Percentiles rank a stretch among this genome's conserved stretches.
These are phyloP conservation scores for Pissodes strobi DNA, from an alignment of 1,140 invertebrate genomes.

Conservation along the genomic window DNA sequence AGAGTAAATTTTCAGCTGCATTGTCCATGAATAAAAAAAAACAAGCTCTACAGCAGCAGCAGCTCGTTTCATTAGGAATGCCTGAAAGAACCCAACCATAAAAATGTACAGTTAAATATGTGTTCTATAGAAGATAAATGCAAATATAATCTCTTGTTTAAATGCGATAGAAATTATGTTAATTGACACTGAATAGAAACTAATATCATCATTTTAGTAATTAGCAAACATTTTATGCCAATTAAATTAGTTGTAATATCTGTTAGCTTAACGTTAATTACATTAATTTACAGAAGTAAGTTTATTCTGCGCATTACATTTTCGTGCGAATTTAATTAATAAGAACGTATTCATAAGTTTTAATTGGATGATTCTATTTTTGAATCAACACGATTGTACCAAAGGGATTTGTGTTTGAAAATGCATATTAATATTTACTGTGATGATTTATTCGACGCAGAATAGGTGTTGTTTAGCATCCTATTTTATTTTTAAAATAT, in stretches of 20 bases:
- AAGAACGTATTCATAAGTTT: conserved; percentile 17
- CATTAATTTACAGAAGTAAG: neutral
- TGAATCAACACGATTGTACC: conserved; percentile 13
- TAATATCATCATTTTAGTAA: too few species aligned
- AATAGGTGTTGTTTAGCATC: neutral
- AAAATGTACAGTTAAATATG: too few species aligned
- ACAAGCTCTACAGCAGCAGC: too few species aligned
- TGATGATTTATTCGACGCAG: conserved; percentile 15
- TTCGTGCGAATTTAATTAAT: conserved; percentile 16
- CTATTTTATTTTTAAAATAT: too few species aligned
- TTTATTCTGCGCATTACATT: neutral
- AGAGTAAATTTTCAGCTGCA: too few species aligned
- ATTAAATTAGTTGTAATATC: conserved; percentile 2
- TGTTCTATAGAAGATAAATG: too few species aligned
- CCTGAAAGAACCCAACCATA: too few species aligned
- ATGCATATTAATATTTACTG: conserved; percentile 6
- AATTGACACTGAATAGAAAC: too few species aligned
- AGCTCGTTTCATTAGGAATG: too few species aligned
- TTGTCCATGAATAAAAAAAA: too few species aligned
- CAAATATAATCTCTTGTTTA: too few species aligned
- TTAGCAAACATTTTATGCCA: neutral
- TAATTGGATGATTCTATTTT: conserved; percentile 15
- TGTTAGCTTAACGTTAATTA: conserved; percentile 9
- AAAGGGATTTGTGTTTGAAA: conserved; percentile 5
- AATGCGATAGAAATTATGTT: too few species aligned